Conservation (phyloP, 2,888 invertebrate genomes). For the Diarsia dahlii region DNA sequence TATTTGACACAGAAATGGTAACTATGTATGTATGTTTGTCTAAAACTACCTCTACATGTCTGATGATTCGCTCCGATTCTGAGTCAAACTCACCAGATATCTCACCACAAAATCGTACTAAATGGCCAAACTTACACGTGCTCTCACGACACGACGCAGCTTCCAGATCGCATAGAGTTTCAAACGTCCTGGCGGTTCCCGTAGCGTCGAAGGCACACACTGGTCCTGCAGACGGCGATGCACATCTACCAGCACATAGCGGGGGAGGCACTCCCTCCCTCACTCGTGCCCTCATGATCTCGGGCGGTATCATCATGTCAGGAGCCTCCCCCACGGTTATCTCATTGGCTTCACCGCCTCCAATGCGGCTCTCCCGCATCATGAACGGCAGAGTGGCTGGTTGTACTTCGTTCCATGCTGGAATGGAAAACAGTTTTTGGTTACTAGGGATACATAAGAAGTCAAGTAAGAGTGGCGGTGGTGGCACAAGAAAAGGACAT, state of each 20-base stretch:
- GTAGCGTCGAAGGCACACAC: constrained; percentile 91
- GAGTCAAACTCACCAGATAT: too few species aligned
- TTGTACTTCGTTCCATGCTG: constrained; percentile 81
- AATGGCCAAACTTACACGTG: constrained; percentile 85
- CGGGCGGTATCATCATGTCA: constrained; percentile 73
- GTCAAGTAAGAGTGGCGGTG: not conserved
- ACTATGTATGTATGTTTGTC: not conserved
- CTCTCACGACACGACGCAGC: constrained; percentile 91
- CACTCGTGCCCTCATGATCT: constrained; percentile 77
- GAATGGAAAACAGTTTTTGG: constrained; percentile 54
- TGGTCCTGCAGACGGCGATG: constrained; percentile 86
- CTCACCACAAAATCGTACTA: too few species aligned
- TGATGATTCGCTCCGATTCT: not conserved
- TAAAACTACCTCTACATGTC: too few species aligned
- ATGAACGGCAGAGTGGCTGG: constrained; percentile 82
- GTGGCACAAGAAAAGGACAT: not conserved
- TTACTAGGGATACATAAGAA: not conserved
- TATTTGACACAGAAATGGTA: not conserved
- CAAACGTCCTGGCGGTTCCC: constrained; percentile 90
- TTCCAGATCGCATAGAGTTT: constrained; percentile 90
- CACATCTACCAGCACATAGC: constrained; percentile 84
- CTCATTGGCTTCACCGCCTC: constrained; percentile 73
- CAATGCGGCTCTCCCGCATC: constrained; percentile 72
- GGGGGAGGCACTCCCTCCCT: constrained; percentile 86
- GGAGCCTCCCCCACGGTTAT: constrained; percentile 61